These are phyloP conservation scores for Gavialis gangeticus DNA, from an alignment of 2,113 vertebrate genomes.

Conservation along the genomic window DNA sequence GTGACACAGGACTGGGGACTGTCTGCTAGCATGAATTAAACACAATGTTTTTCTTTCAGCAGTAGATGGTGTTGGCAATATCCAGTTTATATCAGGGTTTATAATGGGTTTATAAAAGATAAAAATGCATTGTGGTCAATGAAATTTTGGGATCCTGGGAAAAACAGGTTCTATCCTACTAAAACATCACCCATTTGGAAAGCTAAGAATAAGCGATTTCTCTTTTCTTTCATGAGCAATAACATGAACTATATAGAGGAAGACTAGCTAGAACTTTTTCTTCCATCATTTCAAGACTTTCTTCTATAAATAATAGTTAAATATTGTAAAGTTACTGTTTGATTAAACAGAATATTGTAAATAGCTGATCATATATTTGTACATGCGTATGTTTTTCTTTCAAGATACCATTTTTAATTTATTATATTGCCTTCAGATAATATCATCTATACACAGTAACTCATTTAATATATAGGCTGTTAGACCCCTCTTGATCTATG, in stretches of 20 bases:
- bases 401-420: neutral
- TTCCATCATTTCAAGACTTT: neutral
- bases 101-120: neutral
- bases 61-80: neutral
- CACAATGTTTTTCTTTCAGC: neutral
- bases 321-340: neutral
- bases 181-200: neutral
- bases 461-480: neutral
- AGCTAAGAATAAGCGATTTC: neutral
- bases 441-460: neutral
- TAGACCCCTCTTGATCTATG: neutral
- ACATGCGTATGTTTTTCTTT: neutral
- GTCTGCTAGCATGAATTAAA: neutral
- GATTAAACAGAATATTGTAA: neutral
- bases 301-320: neutral
- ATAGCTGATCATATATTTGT: rapidly evolving
- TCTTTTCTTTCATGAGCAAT: neutral
- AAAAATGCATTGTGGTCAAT: neutral
- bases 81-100: neutral
- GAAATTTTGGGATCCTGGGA: neutral
- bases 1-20: neutral
- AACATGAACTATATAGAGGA: neutral
- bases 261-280: neutral
- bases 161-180: neutral
- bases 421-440: neutral